These are phyloP conservation scores for Glyphotaelius pellucidus DNA, from an alignment of 2,888 invertebrate species.

Conservation along the genomic window DNA sequence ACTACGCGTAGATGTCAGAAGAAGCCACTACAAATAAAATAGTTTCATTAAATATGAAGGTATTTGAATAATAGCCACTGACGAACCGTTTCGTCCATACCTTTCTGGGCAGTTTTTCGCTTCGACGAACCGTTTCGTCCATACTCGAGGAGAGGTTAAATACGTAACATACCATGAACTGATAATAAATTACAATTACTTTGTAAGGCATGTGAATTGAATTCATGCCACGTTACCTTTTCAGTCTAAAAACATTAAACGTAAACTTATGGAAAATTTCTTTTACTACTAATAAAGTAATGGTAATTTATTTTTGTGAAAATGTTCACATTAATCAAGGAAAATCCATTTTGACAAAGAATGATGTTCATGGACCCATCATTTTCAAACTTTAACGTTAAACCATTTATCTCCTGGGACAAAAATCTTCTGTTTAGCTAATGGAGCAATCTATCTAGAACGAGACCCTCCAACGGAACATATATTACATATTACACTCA, in stretches of 20 bases:
- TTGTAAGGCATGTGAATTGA: not conserved
- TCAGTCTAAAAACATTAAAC: not conserved
- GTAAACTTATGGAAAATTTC: not conserved
- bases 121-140: no score
- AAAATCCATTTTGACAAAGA: not conserved
- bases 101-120: no score
- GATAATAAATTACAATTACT: not conserved
- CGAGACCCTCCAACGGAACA: not conserved
- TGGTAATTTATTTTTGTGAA: not conserved
- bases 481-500: not conserved
- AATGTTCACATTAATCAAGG: not conserved
- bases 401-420: not conserved
- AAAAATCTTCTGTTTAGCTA: not conserved
- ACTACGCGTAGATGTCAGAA: no score
- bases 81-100: no score
- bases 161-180: not conserved
- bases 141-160: no score
- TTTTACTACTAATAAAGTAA: no score
- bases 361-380: not conserved
- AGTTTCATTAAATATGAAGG: no score
- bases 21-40: no score
- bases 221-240: not conserved
- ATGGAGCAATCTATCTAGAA: not conserved
- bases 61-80: no score
- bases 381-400: not conserved